Conservation (phyloP, 2,113 vertebrate genomes). For the Cyprinodon tularosa region DNA sequence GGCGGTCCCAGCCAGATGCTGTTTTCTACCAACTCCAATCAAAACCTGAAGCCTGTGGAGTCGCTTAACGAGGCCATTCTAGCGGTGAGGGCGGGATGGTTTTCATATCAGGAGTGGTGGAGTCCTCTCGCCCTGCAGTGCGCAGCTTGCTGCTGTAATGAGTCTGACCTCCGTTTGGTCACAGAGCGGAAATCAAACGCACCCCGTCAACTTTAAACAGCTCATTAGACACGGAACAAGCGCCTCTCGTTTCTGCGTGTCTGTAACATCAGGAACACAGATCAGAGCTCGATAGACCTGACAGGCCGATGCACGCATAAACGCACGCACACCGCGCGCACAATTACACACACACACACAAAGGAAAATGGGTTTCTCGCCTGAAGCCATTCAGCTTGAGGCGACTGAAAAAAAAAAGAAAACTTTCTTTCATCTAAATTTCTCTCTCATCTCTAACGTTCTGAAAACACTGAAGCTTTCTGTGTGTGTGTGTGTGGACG, state of each 20-base stretch:
- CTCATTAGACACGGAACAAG: slow-evolving; percentile 48
- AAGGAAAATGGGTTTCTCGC: slow-evolving; percentile 29
- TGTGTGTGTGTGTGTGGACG: slow-evolving; percentile 32
- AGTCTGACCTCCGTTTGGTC: slow-evolving; percentile 49
- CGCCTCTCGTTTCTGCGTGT: slow-evolving; percentile 10
- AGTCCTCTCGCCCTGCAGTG: slow-evolving; percentile 7
- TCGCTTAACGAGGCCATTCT: neutral
- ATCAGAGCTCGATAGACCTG: slow-evolving; percentile 49
- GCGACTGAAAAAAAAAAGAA: slow-evolving; percentile 58
- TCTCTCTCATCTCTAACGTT: slow-evolving; percentile 63
- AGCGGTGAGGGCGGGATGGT: neutral
- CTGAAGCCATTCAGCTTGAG: slow-evolving; percentile 63
- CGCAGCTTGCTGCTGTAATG: slow-evolving; percentile 40
- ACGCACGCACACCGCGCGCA: neutral
- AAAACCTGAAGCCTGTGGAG: neutral
- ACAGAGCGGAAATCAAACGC: slow-evolving; percentile 60
- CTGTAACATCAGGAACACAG: slow-evolving; percentile 40
- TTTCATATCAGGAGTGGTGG: neutral
- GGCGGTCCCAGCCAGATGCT: neutral
- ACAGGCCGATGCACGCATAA: slow-evolving; percentile 11
- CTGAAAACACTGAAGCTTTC: slow-evolving; percentile 53
- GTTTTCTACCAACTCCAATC: neutral
- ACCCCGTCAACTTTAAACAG: slow-evolving; percentile 46
- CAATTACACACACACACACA: slow-evolving; percentile 1
- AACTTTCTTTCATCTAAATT: slow-evolving; percentile 72